phyloP scores from a whole-genome alignment of 2,888 invertebrate genomes.

The Drosophila acutilabella region DNA sequence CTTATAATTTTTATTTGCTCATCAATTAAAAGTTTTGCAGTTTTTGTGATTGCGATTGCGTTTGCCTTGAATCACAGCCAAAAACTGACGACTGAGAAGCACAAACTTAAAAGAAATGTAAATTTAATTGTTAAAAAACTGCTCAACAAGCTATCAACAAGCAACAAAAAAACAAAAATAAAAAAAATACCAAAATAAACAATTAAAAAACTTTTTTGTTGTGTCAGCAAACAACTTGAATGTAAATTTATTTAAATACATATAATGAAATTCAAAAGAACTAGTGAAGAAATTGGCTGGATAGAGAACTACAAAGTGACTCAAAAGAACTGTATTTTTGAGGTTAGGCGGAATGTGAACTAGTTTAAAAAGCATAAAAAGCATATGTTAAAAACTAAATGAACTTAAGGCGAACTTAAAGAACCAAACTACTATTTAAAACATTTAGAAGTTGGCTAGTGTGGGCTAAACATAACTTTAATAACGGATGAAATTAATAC shows the following conservation, averaged over 20 bases:
- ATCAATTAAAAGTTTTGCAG: constrained; percentile 56
- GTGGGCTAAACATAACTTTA: too few species aligned
- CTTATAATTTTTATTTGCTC: constrained; percentile 65
- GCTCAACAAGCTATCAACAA: constrained; percentile 24
- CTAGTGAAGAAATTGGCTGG: not conserved
- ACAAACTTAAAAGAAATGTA: constrained; percentile 36
- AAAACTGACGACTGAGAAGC: constrained; percentile 20
- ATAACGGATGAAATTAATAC: too few species aligned
- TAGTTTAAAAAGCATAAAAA: too few species aligned
- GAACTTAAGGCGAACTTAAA: too few species aligned
- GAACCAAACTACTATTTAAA: too few species aligned
- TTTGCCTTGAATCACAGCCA: constrained; percentile 61
- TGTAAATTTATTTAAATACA: not conserved
- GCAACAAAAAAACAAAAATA: too few species aligned
- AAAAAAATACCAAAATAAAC: not conserved
- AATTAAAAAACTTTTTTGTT: constrained; percentile 6
- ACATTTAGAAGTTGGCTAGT: too few species aligned
- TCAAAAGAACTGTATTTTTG: too few species aligned
- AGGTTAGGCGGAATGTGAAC: too few species aligned
- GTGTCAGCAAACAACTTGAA: not conserved
- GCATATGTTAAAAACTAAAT: too few species aligned
- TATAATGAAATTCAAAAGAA: not conserved
- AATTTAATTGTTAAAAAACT: constrained; percentile 32
- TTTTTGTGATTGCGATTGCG: constrained; percentile 50
- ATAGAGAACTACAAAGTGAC: too few species aligned